Evolutionary conservation across 2,113 vertebrate species (phyloP), one percentile per base, ranked within the genome.

Genomic region (Pithys albifrons): DNA sequence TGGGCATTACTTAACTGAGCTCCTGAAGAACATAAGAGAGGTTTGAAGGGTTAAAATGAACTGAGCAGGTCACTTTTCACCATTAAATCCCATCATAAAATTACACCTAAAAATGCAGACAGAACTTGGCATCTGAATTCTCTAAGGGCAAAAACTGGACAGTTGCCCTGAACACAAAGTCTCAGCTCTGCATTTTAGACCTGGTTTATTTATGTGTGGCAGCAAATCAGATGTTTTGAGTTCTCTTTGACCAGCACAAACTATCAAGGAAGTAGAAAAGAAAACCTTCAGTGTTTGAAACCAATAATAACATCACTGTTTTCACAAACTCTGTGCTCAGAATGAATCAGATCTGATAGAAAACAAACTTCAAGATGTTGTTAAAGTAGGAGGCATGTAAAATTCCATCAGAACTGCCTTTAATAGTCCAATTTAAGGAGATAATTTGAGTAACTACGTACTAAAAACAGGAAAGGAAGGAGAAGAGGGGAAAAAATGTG

Each of bases 21-120:
- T 49, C 19, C 54, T 71, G n/a, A 48, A 64, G 18, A 57, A 48
- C 4, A 2, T 1, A 51, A 33, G 1, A 2, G 18, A 73, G 39
- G 23, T 31, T 33, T 49, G 23, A 87, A 71, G 48, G 27, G 8
- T 85, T 82, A 72, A 88, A 67, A 61, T 59, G 27, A 41, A 89
- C 19, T 1, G 0, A 74, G 45, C 12, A 69, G 54, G 31, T 45
- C 13, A 39, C n/a, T 55, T 74, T 62, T 28, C 46, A 74, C 1
- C 55, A 28, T 66, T 67, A 78, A 89, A 71, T 46, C 11, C 29
- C 28, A 51, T 9, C 45, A 71, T 39, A 71, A 89, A 89, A 28
- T 10, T 3, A 22, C 1, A 12, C 0, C 12, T 48, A 33, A 61
- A 52, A n/a, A 5, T 0, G 1, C 1, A 19, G 9, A 19, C 2